Evolutionary conservation across 2,797 vertebrate genomes (phyloP).

Genomic region (Bryconaethiops microstoma): DNA sequence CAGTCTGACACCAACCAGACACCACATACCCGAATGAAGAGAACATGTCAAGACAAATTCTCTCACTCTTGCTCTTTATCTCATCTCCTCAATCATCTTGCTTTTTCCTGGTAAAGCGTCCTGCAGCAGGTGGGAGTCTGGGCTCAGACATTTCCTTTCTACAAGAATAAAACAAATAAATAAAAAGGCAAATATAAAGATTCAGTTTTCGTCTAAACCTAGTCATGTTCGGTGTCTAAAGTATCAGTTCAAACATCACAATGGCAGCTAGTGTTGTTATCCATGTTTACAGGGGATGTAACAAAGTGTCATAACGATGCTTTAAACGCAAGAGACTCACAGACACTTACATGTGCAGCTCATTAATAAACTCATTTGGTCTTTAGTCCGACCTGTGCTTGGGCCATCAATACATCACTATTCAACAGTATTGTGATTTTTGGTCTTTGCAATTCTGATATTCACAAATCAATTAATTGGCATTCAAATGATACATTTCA

Average conservation of each 20-base stretch:
- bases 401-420: no score
- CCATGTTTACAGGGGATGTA: background rate
- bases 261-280: background rate
- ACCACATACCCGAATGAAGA: slow-evolving; percentile 45
- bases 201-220: background rate
- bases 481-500: no score
- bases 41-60: slow-evolving; percentile 25
- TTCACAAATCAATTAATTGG: no score
- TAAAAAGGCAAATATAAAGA: background rate
- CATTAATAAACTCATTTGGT: no score
- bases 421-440: no score
- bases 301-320: no score
- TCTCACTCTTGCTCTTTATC: slow-evolving; percentile 20
- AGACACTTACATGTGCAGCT: no score
- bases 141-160: slow-evolving; percentile 2
- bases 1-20: background rate
- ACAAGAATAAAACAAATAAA: no score
- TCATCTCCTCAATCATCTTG: slow-evolving; percentile 28
- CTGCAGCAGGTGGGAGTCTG: slow-evolving; percentile 14
- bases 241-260: background rate
- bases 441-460: no score
- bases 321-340: no score
- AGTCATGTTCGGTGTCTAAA: background rate
- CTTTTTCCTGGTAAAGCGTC: slow-evolving; percentile 23
- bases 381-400: no score